Conservation (phyloP, 2,888 invertebrate genomes). For the Aphelenchoides bicaudatus region DNA sequence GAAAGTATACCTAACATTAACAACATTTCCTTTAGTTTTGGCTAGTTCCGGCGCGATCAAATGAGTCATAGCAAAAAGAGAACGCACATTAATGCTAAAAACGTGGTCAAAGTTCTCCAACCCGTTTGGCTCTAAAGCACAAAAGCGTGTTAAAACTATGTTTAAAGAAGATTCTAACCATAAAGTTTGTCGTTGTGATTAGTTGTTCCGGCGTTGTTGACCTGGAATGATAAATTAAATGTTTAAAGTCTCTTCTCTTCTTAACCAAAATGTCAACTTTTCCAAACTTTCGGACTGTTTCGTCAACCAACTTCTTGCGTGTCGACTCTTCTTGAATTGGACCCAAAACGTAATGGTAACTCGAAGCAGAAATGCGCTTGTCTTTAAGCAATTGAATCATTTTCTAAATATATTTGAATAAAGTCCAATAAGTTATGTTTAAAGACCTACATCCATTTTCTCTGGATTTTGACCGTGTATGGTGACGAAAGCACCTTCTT, state of each 20-base stretch:
- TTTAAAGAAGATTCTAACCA: too few relatives aligned
- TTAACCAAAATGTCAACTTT: slow-evolving; percentile 23
- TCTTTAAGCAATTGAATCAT: not conserved
- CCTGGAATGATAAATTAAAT: too few relatives aligned
- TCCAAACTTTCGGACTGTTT: slow-evolving; percentile 29
- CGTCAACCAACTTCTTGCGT: slow-evolving; percentile 20
- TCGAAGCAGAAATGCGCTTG: not conserved
- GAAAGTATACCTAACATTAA: too few relatives aligned
- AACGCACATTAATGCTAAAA: slow-evolving; percentile 20
- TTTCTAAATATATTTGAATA: too few relatives aligned
- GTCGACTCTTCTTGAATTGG: slow-evolving; percentile 18
- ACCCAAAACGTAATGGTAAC: slow-evolving; percentile 9
- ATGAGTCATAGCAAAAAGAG: slow-evolving; percentile 19
- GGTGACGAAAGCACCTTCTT: slow-evolving; percentile 25
- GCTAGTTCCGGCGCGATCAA: slow-evolving; percentile 21
- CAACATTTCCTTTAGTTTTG: slow-evolving; percentile 27
- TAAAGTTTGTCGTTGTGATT: too few relatives aligned
- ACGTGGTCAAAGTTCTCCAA: slow-evolving; percentile 20
- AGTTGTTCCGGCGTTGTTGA: slow-evolving; percentile 21
- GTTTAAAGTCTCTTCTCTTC: too few relatives aligned
- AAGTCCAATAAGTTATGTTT: too few relatives aligned
- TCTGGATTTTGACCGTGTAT: slow-evolving; percentile 24
- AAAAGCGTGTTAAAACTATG: too few relatives aligned
- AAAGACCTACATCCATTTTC: slow-evolving; percentile 15
- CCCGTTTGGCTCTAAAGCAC: slow-evolving; percentile 5